A percentile compares a stretch with the other conserved stretches of the same genome.
Conservation (phyloP, 2,113 vertebrate species). For the Rissa tridactyla region DNA sequence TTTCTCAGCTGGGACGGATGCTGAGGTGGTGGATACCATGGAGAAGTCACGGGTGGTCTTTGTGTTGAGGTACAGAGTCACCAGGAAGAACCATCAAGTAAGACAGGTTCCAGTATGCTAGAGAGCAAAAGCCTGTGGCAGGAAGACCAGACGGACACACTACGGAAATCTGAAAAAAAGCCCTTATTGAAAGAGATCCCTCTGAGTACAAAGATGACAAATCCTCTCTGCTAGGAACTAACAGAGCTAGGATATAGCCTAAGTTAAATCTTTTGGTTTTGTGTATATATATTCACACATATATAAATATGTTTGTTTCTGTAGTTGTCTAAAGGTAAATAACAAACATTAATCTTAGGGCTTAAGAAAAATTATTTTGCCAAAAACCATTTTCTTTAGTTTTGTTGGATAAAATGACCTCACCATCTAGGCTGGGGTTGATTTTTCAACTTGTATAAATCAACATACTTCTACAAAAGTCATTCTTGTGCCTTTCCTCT, state of each 20-base stretch:
- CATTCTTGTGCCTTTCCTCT: not conserved
- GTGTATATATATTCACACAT: not conserved
- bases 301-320: not conserved
- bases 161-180: not conserved
- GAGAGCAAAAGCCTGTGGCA: not conserved
- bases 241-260: not conserved
- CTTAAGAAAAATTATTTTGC: not conserved
- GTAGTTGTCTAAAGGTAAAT: not conserved
- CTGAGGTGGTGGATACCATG: not conserved
- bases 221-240: not conserved
- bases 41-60: not conserved
- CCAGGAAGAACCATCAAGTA: not conserved
- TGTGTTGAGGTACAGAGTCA: not conserved
- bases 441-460: not conserved
- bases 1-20: not conserved
- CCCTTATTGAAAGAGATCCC: not conserved
- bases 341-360: not conserved
- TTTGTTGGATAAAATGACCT: not conserved
- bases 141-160: not conserved
- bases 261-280: fast-evolving
- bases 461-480: not conserved
- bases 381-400: not conserved
- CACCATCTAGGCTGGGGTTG: not conserved
- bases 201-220: not conserved
- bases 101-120: not conserved